Base-by-base conservation (phyloP, 2,113 vertebrate genomes). In the Thinocorus orbignyianus region DNA sequence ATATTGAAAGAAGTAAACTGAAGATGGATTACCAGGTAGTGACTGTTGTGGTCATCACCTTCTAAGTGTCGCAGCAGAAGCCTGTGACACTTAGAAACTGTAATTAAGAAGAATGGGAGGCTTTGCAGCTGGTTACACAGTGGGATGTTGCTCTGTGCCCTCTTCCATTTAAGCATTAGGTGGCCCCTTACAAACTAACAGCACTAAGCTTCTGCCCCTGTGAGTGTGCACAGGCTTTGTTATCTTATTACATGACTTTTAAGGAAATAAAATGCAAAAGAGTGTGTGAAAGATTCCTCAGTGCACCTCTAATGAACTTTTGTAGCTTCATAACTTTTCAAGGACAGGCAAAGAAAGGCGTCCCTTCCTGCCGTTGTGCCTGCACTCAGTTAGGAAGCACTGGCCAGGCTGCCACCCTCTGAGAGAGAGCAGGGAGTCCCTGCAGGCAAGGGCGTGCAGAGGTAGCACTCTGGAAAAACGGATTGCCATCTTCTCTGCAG, bases 341-440 rank as follows among this genome's bases (percentile, higher is more conserved):
- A 86, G 86, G 91, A 69, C 88, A 86, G 51, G 55, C 70, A 17
- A 51, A 98, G 97, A 97, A 98, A 98, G 93, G 73, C 52, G 4
- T 58, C 31, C 48, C 26, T 65, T 62, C 80, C 96, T 52, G 84
- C 69, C 60, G 49, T 89, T 94, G 62, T 90, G 31, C 37, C 54
- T 6, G 55, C 7, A 0, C 65, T 42, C n/a, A 3, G 42, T 11
- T 14, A 17, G 48, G 72, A 55, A 65, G 35, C 17, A 7, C 13
- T 24, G 54, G 18, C 18, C 7, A 12, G 37, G 25, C 72, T 79
- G 31, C 51, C 60, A 10, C 65, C 68, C 48, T 23, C 37, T 0
- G 3, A 49, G 74, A 62, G 76, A 31, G 44, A 61, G 41, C 66
- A 60, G 25, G 9, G 17, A 24, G 41, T 14, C 44, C 7, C 2